Evolutionary conservation across 1,140 invertebrate genomes (phyloP).

Genomic region (Caenorhabditis briggsae): DNA sequence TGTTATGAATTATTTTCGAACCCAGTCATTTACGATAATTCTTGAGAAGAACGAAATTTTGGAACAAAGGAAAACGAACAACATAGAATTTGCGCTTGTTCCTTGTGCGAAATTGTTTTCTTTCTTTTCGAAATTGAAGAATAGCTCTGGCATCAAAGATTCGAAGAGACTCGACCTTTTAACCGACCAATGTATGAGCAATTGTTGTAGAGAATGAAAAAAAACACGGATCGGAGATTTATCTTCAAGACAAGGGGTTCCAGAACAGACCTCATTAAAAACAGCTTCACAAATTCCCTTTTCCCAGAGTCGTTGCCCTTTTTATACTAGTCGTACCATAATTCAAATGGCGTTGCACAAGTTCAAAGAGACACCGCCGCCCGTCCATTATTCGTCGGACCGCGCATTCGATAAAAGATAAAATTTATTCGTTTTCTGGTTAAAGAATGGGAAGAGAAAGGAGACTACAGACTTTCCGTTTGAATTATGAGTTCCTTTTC

Average conservation of each 20-base stretch:
- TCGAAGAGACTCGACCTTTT: not conserved
- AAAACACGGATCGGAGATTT: no score
- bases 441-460: not conserved
- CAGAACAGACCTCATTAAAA: no score
- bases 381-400: constrained; percentile 42
- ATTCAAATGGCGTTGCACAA: constrained; percentile 20
- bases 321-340: not conserved
- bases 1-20: no score
- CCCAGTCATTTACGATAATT: no score
- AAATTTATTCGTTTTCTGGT: constrained; percentile 51
- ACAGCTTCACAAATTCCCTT: no score
- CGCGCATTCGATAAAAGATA: constrained; percentile 56
- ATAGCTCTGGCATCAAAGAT: not conserved
- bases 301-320: not conserved
- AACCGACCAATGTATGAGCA: not conserved
- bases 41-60: not conserved
- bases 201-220: not conserved
- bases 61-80: not conserved
- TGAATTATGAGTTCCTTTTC: constrained; percentile 30
- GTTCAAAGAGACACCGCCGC: constrained; percentile 41
- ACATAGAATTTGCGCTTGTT: not conserved
- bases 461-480: constrained; percentile 12
- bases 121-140: not conserved
- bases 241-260: no score
- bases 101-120: no score